Conservation (phyloP, 53 echinoderm and acorn worm genomes). For the Hippasteria phrygiana region DNA sequence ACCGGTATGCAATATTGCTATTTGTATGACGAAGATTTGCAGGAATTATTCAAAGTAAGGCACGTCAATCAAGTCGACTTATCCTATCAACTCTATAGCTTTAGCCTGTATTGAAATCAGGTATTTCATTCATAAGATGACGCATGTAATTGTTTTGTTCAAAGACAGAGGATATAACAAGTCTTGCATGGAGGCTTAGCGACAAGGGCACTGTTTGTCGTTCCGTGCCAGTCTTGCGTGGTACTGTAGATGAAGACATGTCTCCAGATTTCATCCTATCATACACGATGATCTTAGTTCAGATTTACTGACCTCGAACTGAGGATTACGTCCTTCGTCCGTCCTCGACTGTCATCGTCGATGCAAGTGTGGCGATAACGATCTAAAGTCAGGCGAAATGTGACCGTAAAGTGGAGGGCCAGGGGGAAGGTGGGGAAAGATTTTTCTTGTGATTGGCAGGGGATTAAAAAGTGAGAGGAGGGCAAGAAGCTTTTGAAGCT, state of each 20-base stretch:
- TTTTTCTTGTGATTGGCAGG: neutral
- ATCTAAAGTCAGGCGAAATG: neutral
- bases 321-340: neutral
- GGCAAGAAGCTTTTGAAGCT: neutral
- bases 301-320: neutral
- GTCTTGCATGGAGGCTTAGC: neutral
- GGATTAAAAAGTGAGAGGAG: neutral
- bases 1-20: too few species aligned
- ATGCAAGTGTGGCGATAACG: neutral
- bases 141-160: too few species aligned
- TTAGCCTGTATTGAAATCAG: too few species aligned
- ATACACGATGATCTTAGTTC: constrained; percentile 1
- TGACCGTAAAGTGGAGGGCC: neutral
- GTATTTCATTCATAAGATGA: too few species aligned
- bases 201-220: neutral
- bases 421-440: neutral
- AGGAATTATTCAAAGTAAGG: too few species aligned
- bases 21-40: too few species aligned
- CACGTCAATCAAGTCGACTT: too few species aligned
- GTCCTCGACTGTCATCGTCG: constrained; percentile 1
- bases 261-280: neutral
- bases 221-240: neutral
- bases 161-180: neutral
- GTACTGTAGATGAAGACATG: too few species aligned
- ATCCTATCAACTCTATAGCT: too few species aligned